phyloP scores from a whole-genome alignment of 2,113 vertebrate genomes.

The Indicator indicator region DNA sequence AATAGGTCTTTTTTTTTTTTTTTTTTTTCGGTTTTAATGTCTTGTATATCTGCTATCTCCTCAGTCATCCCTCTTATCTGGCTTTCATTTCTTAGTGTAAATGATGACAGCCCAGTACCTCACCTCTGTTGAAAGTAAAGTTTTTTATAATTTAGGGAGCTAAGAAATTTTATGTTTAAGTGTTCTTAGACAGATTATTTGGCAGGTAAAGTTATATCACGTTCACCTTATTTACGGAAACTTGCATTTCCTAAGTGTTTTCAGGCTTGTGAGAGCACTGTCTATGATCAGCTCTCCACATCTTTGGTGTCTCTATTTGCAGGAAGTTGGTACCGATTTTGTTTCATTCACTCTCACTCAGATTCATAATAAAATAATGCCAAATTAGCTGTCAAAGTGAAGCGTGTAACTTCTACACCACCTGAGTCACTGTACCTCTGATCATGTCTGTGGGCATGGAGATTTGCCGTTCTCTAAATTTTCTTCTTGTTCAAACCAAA shows the following conservation, averaged over 20 bases:
- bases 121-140: conserved; percentile 60
- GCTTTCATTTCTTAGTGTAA: conserved; percentile 59
- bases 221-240: conserved; percentile 65
- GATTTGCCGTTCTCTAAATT: conserved; percentile 23
- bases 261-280: conserved; percentile 69
- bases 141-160: conserved; percentile 71
- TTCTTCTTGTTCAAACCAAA: conserved; percentile 7
- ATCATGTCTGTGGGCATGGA: conserved; percentile 55
- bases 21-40: conserved; percentile 7
- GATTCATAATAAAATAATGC: conserved; percentile 80
- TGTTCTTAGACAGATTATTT: conserved; percentile 72
- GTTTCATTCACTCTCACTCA: conserved; percentile 64
- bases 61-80: background rate
- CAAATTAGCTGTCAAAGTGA: conserved; percentile 75
- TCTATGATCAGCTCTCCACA: conserved; percentile 54
- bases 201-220: conserved; percentile 65
- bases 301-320: conserved; percentile 71
- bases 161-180: conserved; percentile 71
- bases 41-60: conserved; percentile 40
- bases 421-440: conserved; percentile 43
- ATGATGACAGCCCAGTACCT: conserved; percentile 70
- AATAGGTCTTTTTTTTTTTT: background rate
- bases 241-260: conserved; percentile 67
- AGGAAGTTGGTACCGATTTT: conserved; percentile 74
- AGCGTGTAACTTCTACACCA: conserved; percentile 60